Evolutionary conservation across 1,140 invertebrate genomes (phyloP), one percentile per base, ranked within the genome.

Genomic region (Anastatus disparis): DNA sequence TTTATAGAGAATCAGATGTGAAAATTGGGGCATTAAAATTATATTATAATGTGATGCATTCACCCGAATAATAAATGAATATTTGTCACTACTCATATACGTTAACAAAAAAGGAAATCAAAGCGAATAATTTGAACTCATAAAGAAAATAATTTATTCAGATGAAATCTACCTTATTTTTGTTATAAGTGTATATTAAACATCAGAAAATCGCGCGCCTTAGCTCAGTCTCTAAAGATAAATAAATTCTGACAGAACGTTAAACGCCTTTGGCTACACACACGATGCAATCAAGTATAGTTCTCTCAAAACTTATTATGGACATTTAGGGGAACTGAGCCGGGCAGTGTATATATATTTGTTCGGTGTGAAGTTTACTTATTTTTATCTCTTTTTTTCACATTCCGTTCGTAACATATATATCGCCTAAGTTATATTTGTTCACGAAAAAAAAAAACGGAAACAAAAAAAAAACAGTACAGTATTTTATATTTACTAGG

Each of bases 271-370:
- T n/a, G n/a, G n/a, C n/a, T n/a, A n/a, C n/a, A n/a, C n/a, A 13
- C 20, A 20, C 35, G 26, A 29, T 61, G 24, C 40, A 26, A 2
- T 46, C 35, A 15, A 52, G n/a, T n/a, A 8, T n/a, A 38, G n/a
- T 52, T 64, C 44, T 52, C 17, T 64, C 31, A 38, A 64, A 64
- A 64, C 27, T 12, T 64, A 52, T 52, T 15, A n/a, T 62, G 15
- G 31, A 15, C n/a, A 46, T 24, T 64, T 52, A 24, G 35, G 10
- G 24, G 50, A 65, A 29, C 13, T 29, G 2, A 55, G 24, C 46
- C 38, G 63, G n/a, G 46, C 50, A 50, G 44, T 64, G 48, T 53
- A n/a, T 53, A 17, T 64, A 40, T 26, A 12, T 20, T 0, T 24
- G 22, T 24, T 12, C 4, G n/a, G n/a, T n/a, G n/a, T n/a, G n/a